phyloP scores from a whole-genome alignment of 2,113 vertebrate species.

The Hydrochoerus hydrochaeris region DNA sequence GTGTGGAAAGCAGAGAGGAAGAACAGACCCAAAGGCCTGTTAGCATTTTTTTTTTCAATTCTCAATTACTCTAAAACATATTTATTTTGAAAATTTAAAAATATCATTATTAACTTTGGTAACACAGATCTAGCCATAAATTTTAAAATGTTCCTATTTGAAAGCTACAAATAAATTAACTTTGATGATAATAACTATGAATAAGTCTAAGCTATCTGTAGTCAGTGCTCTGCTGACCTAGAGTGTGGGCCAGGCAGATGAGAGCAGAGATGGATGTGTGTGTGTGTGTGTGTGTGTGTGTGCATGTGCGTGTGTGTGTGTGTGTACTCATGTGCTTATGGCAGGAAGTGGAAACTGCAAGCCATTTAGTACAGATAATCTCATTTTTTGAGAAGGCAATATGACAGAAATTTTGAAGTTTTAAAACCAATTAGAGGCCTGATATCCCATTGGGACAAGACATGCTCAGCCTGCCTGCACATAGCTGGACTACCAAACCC shows the following conservation, averaged over 20 bases:
- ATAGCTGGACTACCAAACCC: no score
- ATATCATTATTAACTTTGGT: not conserved
- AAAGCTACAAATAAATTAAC: not conserved
- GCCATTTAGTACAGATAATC: not conserved
- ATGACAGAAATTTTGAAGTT: no score
- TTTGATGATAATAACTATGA: not conserved
- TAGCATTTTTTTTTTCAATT: not conserved
- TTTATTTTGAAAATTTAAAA: slow-evolving; percentile 27
- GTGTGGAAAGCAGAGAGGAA: not conserved
- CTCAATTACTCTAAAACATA: not conserved
- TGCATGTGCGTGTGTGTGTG: not conserved
- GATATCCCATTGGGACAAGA: no score
- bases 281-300: not conserved
- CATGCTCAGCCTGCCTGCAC: no score
- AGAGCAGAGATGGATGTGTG: not conserved
- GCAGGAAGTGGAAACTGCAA: not conserved
- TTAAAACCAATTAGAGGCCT: no score
- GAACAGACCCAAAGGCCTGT: not conserved
- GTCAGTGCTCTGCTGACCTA: not conserved
- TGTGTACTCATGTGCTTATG: rapidly evolving
- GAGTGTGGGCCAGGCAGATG: not conserved
- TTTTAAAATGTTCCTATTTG: not conserved
- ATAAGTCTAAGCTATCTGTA: not conserved
- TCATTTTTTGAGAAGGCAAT: not conserved
- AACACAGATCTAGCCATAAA: not conserved